phyloP scores from a whole-genome alignment of 2,113 vertebrate species.

The Psittacula cyanocephala region DNA sequence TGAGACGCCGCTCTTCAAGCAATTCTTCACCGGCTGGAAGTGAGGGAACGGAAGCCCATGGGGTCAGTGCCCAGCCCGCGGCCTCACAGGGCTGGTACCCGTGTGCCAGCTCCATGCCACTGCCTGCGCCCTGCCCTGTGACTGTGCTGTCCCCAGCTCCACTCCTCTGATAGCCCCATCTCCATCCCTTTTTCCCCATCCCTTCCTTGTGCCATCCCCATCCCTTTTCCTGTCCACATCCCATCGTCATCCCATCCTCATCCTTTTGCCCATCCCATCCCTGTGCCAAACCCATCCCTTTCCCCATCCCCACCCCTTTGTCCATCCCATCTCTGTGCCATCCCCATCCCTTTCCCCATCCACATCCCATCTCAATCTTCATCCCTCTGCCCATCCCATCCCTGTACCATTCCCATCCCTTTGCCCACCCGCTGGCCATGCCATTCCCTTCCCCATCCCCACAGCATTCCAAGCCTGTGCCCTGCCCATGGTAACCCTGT shows the following conservation, averaged over 20 bases:
- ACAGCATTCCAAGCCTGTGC: neutral
- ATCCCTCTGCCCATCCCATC: neutral
- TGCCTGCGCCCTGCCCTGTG: neutral
- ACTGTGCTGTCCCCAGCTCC: neutral
- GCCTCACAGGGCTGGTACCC: neutral
- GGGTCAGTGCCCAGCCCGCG: neutral
- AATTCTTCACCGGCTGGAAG: slow-evolving; percentile 90
- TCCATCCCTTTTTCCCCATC: too few relatives aligned
- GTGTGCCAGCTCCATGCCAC: neutral
- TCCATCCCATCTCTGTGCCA: neutral
- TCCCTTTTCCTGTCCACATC: neutral
- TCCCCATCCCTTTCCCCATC: too few relatives aligned
- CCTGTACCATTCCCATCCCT: neutral
- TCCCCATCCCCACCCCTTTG: neutral
- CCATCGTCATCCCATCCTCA: neutral
- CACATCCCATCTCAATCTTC: too few relatives aligned
- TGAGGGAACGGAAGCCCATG: neutral
- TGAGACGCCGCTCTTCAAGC: slow-evolving; percentile 90
- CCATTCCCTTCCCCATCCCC: neutral
- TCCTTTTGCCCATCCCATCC: neutral
- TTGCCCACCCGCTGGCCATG: neutral
- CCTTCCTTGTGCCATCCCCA: too few relatives aligned
- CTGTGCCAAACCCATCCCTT: neutral
- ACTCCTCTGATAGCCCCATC: neutral
- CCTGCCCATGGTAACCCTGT: neutral